Conservation (phyloP, 1,140 invertebrate genomes). For the Trichonephila inaurata region DNA sequence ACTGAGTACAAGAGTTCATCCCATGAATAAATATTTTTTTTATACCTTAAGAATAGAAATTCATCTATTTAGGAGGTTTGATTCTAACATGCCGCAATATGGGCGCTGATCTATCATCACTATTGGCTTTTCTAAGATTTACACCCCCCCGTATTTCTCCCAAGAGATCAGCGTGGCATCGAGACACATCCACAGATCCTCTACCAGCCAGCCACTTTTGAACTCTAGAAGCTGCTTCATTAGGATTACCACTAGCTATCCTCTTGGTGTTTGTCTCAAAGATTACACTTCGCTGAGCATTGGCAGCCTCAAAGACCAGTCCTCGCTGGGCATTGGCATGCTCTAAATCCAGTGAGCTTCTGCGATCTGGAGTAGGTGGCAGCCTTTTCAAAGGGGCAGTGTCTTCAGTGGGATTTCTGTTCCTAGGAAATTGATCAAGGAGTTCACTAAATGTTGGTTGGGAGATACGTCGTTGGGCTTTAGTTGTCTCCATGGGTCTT, state of each 20-base stretch:
- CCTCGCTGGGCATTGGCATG: constrained; percentile 14
- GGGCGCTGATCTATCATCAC: constrained; percentile 70
- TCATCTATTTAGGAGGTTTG: constrained; percentile 54
- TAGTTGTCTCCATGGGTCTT: constrained; percentile 63
- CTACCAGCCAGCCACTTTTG: constrained; percentile 72
- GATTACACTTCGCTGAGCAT: background rate
- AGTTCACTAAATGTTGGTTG: constrained; percentile 73
- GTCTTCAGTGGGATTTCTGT: constrained; percentile 46
- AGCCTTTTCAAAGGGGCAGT: constrained; percentile 45
- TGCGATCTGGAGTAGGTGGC: constrained; percentile 54
- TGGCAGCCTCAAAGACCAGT: constrained; percentile 29
- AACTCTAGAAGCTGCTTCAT: constrained; percentile 62
- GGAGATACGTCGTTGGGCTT: constrained; percentile 65
- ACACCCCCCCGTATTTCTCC: constrained; percentile 72
- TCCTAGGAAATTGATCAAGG: constrained; percentile 64
- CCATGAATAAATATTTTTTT: background rate
- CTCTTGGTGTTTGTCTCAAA: constrained; percentile 33
- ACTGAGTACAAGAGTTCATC: background rate
- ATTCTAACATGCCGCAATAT: constrained; percentile 53
- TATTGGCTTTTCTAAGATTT: constrained; percentile 59
- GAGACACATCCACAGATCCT: constrained; percentile 61
- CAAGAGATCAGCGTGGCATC: constrained; percentile 50
- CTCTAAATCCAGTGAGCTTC: constrained; percentile 64
- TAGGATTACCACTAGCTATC: background rate
- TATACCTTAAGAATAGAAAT: background rate